phyloP scores from a whole-genome alignment of 2,113 vertebrate genomes.

The Anoura caudifer region DNA sequence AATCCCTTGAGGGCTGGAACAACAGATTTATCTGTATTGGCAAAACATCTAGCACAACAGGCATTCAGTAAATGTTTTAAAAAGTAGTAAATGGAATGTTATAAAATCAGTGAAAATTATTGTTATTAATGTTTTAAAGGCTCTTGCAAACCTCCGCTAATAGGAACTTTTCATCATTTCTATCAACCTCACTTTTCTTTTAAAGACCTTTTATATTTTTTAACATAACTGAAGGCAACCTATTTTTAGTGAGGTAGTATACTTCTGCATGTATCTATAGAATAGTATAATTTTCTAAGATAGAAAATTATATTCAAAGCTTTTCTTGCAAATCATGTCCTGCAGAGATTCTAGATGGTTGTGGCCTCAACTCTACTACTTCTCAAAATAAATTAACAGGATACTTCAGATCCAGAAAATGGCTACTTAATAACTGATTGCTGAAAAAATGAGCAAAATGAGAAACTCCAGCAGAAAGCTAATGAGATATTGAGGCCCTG shows the following conservation, averaged over 20 bases:
- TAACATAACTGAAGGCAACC: background rate
- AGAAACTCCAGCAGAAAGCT: background rate
- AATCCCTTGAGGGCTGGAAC: background rate
- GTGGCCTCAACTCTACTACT: background rate
- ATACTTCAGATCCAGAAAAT: background rate
- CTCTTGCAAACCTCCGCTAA: background rate
- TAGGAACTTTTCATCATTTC: conserved; percentile 5
- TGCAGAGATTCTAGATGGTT: background rate
- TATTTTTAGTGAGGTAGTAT: conserved; percentile 2
- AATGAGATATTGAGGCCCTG: background rate
- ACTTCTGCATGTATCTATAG: background rate
- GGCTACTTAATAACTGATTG: background rate
- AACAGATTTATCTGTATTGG: background rate
- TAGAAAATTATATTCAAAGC: conserved; percentile 39
- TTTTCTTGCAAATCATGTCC: conserved; percentile 5
- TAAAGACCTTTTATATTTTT: conserved; percentile 17
- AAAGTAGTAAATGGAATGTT: conserved; percentile 43
- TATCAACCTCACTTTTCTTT: conserved; percentile 13
- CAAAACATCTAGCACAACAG: conserved; percentile 22
- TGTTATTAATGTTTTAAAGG: conserved; percentile 47
- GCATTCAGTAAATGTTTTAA: conserved; percentile 30
- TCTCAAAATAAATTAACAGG: background rate
- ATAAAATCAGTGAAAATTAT: conserved; percentile 55
- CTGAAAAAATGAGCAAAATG: background rate
- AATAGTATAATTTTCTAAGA: conserved; percentile 18